Percentiles rank a stretch among this genome's conserved stretches.
phyloP scores from a whole-genome alignment of 1,140 invertebrate species.

The Mya arenaria region DNA sequence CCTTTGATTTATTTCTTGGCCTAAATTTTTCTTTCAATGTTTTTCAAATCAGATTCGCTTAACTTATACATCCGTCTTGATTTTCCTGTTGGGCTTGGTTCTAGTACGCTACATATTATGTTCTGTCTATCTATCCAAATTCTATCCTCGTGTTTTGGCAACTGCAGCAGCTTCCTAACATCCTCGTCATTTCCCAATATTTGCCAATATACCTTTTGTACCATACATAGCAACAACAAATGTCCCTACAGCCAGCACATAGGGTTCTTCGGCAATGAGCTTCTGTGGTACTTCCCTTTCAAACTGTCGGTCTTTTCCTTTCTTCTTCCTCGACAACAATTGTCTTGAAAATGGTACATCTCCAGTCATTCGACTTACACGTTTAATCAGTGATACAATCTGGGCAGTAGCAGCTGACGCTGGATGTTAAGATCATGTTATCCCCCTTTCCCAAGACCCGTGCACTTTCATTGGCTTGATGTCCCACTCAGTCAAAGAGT shows the following conservation, averaged over 20 bases:
- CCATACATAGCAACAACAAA: constrained; percentile 32
- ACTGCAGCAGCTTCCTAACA: not conserved
- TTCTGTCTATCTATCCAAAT: not conserved
- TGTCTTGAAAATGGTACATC: too few species aligned
- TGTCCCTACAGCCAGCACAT: too few species aligned
- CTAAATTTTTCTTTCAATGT: too few species aligned
- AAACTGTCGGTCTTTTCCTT: too few species aligned
- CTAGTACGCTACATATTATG: not conserved
- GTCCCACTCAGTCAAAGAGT: not conserved
- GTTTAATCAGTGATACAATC: not conserved
- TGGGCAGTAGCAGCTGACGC: not conserved
- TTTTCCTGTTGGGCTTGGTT: constrained; percentile 16
- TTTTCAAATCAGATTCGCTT: too few species aligned
- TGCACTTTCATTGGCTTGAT: constrained; percentile 38
- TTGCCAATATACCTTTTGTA: constrained; percentile 3
- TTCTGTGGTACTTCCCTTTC: too few species aligned
- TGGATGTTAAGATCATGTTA: not conserved
- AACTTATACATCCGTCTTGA: constrained; percentile 17
- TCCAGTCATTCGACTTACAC: not conserved
- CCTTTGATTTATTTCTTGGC: too few species aligned
- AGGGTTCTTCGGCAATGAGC: too few species aligned
- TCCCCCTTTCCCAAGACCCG: constrained; percentile 39
- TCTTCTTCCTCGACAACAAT: too few species aligned
- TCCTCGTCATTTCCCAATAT: constrained; percentile 13
- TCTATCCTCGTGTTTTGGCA: constrained; percentile 25